phyloP scores from a whole-genome alignment of 2,888 invertebrate species.

The Alentia gelatinosa region DNA sequence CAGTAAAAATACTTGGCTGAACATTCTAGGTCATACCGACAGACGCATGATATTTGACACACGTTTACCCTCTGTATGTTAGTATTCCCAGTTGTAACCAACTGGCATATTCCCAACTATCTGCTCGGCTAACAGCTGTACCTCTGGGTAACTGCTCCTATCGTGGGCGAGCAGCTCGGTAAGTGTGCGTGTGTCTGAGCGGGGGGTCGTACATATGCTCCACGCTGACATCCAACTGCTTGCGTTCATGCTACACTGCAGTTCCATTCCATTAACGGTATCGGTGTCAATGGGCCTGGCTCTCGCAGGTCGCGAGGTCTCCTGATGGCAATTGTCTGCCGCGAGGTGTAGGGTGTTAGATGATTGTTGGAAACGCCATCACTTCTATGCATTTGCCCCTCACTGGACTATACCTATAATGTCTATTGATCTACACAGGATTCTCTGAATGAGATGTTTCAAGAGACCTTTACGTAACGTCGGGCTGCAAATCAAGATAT shows the following conservation, averaged over 20 bases:
- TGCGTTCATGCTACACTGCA: slow-evolving; percentile 25
- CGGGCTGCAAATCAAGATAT: no score
- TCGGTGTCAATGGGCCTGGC: background rate
- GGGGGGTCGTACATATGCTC: background rate
- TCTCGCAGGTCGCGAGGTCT: background rate
- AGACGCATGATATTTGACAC: no score
- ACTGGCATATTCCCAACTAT: background rate
- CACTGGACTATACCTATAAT: background rate
- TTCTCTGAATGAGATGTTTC: no score
- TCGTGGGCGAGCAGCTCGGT: background rate
- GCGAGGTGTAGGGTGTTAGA: background rate
- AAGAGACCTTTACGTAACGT: no score
- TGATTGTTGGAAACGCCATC: no score
- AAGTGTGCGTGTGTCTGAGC: background rate
- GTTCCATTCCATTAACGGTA: background rate
- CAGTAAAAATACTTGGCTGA: no score
- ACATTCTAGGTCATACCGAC: no score
- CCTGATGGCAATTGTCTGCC: background rate
- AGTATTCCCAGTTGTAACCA: background rate
- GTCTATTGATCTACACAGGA: no score
- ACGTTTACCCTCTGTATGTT: no score
- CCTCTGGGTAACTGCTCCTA: no score
- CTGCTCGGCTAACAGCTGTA: background rate
- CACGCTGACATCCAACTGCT: background rate
- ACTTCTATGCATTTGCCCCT: no score